Percentiles rank a stretch among this genome's conserved stretches.
These are phyloP conservation scores for Morone saxatilis DNA, from an alignment of 2,113 vertebrate genomes.

Conservation along the genomic window DNA sequence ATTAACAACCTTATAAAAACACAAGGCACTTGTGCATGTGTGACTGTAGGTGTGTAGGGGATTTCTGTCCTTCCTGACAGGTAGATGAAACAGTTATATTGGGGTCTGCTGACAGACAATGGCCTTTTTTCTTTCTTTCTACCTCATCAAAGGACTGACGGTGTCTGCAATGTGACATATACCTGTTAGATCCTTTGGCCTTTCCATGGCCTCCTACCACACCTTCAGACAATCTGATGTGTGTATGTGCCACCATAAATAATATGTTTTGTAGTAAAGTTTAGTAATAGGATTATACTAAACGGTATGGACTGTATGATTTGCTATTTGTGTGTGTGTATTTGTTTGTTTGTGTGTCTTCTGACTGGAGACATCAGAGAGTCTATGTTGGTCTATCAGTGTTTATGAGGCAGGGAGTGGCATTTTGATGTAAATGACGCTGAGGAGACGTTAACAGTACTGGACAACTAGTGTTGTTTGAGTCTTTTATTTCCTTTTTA, in stretches of 20 bases:
- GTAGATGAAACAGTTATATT: constrained; percentile 38
- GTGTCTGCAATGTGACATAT: constrained; percentile 49
- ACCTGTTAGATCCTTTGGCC: constrained; percentile 68
- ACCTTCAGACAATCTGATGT: neutral
- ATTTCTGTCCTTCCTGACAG: constrained; percentile 36
- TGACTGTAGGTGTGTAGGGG: neutral
- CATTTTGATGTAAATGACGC: constrained; percentile 68
- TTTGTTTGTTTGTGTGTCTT: constrained; percentile 18
- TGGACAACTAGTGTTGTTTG: constrained; percentile 32
- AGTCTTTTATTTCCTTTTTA: constrained; percentile 54
- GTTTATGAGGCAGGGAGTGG: constrained; percentile 54
- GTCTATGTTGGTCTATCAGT: constrained; percentile 29
- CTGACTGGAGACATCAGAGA: constrained; percentile 39
- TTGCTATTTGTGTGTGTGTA: neutral
- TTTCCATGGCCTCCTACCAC: constrained; percentile 15
- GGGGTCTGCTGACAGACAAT: constrained; percentile 33
- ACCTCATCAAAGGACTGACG: constrained; percentile 56
- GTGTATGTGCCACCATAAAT: neutral
- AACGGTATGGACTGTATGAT: neutral
- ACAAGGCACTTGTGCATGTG: neutral
- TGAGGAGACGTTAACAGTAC: constrained; percentile 49
- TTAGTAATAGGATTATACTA: neutral
- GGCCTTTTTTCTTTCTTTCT: constrained; percentile 23
- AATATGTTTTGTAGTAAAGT: neutral
- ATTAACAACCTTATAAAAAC: too few relatives aligned